Base-by-base conservation (phyloP, 2,797 vertebrate genomes). In the Acrossocheilus fasciatus region DNA sequence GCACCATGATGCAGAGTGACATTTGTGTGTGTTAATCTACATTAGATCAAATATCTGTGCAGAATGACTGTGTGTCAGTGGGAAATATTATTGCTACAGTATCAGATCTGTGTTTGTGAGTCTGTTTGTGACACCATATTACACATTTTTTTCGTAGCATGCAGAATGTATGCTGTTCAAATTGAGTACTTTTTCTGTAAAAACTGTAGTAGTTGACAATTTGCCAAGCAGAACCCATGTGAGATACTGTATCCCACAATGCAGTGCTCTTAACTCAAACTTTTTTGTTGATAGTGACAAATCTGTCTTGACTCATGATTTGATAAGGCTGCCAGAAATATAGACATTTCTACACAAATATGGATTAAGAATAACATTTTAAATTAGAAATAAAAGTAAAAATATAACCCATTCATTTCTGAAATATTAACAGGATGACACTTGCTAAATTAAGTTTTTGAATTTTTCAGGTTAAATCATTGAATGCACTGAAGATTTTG, bases 1-100 rank as follows among this genome's bases (percentile, higher is more conserved):
- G 91, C 82, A 88, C 87, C 66, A 87, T 90, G 91, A 86, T 88
- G 26, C 90, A 86, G 90, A 92, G 90, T 94, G 93, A 94, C 94
- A 86, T 82, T 80, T 79, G 59, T 74, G 45, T 77, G 85, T 88
- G 54, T 77, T 81, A 85, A 85, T 87, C 59, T 26, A 79, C 64
- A 94, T 94, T 93, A 94, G 88, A 89, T 88, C 79, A 79, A 86
- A 84, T 77, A 78, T 81, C 70, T 72, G 52, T 66, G 75, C 84
- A 23, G 77, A 72, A 81, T 57, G 59, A 82, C 43, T 68, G 45
- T 15, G 74, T 82, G 82, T 68, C 83, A 86, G 81, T 68, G 72
- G 47, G 66, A 45, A 81, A 39, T 83, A 79, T 81, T 52, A 73
- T 81, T 43, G 18, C 74, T 82, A 47, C 72, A 57, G 39, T 64